Evolutionary conservation across 2,113 vertebrate species (phyloP), one percentile per base, ranked within the genome.

Genomic region (Alectura lathami): DNA sequence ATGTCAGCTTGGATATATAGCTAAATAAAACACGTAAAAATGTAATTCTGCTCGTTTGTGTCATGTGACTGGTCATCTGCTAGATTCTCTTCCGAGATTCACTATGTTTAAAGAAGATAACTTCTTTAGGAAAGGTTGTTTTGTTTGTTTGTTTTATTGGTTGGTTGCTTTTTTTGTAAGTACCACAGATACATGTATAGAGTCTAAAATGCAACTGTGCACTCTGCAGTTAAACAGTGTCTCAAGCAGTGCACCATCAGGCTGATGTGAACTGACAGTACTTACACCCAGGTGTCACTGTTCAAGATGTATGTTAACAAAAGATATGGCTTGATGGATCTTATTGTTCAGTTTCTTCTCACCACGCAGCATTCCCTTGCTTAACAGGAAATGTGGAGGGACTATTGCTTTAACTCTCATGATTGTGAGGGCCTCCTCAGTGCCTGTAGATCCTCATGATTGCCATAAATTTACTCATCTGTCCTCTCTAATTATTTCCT

Each of bases 191-290:
- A 5, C 9, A 32, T 48, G 20, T 13, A 22, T 42, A 27, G 7
- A 86, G 27, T 40, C 59, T 86, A 45, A 93, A 78, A 83, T 59
- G 29, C 36, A 94, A 20, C 34, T 88, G 60, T 94, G 38, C 43
- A 62, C 60, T 94, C 53, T 77, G 23, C 36, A 91, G 38, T 12
- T 89, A 54, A 91, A 80, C 13, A 54, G 24, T 59, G 87, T 93
- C 81, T 92, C 54, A 68, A 60, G 68, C 34, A 67, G 57, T 32
- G 16, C 20, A 88, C 13, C 38, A 66, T 70, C 64, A 85, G 15
- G 42, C 30, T 95, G 72, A 97, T 96, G 54, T 48, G 50, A 97
- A 88, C 68, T 83, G 95, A 95, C 92, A 96, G 57, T 73, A 73
- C 50, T 77, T 91, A 89, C 48, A 88, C 36, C 14, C 78, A 83